Conservation (phyloP, 2,797 vertebrate genomes). For the Fringilla coelebs region DNA sequence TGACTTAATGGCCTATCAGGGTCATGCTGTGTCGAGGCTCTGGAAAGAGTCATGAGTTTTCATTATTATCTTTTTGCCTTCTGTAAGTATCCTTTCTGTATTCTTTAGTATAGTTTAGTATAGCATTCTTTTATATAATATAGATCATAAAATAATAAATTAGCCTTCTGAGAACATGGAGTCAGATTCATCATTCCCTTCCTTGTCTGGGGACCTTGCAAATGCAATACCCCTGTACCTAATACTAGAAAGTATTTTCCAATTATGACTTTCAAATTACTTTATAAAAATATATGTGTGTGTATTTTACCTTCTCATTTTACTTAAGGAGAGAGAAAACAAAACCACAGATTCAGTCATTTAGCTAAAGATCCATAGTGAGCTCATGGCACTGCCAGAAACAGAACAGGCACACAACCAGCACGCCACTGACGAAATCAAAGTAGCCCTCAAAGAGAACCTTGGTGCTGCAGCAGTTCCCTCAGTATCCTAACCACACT, state of each 20-base stretch:
- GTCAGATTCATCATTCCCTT: not conserved
- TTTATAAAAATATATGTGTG: not conserved
- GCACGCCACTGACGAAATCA: not conserved
- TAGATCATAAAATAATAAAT: not conserved
- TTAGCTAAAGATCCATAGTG: not conserved
- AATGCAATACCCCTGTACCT: not conserved
- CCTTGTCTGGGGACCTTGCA: not conserved
- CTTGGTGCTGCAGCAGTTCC: not conserved
- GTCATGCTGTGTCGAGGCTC: accelerated
- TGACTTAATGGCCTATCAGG: not conserved
- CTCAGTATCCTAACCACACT: not conserved
- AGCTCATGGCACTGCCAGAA: not conserved
- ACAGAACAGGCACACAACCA: not conserved
- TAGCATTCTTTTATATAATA: not conserved
- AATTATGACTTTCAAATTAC: not conserved
- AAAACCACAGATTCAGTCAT: not conserved
- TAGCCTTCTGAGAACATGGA: not conserved
- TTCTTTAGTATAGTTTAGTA: not conserved
- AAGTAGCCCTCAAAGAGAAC: not conserved
- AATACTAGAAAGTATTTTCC: not conserved
- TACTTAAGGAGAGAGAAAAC: not conserved
- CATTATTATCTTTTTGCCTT: not conserved
- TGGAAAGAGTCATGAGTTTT: not conserved
- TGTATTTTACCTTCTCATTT: not conserved
- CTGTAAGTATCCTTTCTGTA: not conserved